Conservation (phyloP, 2,113 vertebrate species). For the Erinaceus europaeus region DNA sequence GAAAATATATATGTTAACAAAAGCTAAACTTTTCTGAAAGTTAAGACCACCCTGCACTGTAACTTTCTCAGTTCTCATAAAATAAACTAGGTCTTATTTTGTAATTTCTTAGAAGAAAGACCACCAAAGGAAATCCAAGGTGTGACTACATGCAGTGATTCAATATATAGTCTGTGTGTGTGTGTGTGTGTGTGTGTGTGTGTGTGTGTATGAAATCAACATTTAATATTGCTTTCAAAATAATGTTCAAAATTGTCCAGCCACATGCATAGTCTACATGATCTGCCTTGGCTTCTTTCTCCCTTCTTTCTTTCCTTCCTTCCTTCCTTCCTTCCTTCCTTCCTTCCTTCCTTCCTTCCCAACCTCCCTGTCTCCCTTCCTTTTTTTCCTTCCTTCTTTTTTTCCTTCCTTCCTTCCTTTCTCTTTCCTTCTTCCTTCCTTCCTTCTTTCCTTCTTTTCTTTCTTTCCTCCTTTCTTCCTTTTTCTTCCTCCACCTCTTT, state of each 20-base stretch:
- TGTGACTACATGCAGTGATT: constrained; percentile 52
- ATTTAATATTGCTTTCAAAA: constrained; percentile 57
- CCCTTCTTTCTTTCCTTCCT: too few relatives aligned
- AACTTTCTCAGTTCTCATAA: constrained; percentile 68
- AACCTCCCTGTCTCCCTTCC: too few relatives aligned
- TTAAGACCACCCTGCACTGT: constrained; percentile 71
- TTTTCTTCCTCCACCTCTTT: too few relatives aligned
- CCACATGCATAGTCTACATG: constrained; percentile 47
- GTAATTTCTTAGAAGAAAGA: constrained; percentile 65
- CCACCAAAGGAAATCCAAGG: constrained; percentile 76
- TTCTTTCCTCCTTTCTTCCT: too few relatives aligned
- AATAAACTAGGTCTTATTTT: constrained; percentile 61
- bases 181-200: too few relatives aligned
- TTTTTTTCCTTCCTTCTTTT: too few relatives aligned
- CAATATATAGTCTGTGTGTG: constrained; percentile 58
- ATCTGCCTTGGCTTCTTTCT: neutral
- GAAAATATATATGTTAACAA: constrained; percentile 70
- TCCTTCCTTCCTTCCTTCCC: too few relatives aligned
- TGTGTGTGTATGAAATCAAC: constrained; percentile 44
- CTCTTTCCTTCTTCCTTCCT: too few relatives aligned
- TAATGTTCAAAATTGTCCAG: neutral
- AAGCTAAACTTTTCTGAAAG: constrained; percentile 68
- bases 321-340: too few relatives aligned
- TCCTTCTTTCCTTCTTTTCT: too few relatives aligned
- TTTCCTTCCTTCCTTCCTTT: too few relatives aligned